These are phyloP conservation scores for Chironomus tepperi DNA, from an alignment of 1,140 invertebrate species.

Conservation along the genomic window DNA sequence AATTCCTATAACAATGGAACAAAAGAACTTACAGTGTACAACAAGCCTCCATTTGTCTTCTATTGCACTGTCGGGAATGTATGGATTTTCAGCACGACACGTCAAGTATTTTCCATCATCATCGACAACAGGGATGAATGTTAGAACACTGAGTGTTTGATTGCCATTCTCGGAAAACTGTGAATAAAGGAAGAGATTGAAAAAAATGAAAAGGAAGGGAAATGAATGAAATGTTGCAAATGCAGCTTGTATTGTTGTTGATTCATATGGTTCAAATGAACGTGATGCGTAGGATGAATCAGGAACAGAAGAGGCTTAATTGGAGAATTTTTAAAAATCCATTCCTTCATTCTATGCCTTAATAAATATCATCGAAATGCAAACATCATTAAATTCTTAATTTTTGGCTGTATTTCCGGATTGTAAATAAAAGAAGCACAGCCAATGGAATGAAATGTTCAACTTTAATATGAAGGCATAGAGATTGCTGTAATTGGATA, in stretches of 20 bases:
- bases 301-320: neutral
- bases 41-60: conserved; percentile 74
- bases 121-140: conserved; percentile 68
- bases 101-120: conserved; percentile 82
- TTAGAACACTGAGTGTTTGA: conserved; percentile 72
- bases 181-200: conserved; percentile 33
- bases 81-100: conserved; percentile 77
- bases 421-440: neutral
- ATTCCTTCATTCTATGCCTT: conserved; percentile 26
- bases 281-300: too few species aligned
- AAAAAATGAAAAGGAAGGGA: conserved; percentile 23
- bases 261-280: neutral
- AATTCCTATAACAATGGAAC: too few species aligned
- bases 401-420: too few species aligned
- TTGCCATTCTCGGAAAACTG: conserved; percentile 74
- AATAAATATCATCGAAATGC: conserved; percentile 15
- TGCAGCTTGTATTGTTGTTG: conserved; percentile 1
- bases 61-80: conserved; percentile 66
- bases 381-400: neutral
- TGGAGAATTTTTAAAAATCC: neutral
- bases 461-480: too few species aligned
- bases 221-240: too few species aligned
- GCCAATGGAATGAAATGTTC: too few species aligned
- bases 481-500: too few species aligned
- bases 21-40: conserved; percentile 57